Base-by-base conservation (phyloP, 2,888 invertebrate species). In the Drosophila fulvimacula region DNA sequence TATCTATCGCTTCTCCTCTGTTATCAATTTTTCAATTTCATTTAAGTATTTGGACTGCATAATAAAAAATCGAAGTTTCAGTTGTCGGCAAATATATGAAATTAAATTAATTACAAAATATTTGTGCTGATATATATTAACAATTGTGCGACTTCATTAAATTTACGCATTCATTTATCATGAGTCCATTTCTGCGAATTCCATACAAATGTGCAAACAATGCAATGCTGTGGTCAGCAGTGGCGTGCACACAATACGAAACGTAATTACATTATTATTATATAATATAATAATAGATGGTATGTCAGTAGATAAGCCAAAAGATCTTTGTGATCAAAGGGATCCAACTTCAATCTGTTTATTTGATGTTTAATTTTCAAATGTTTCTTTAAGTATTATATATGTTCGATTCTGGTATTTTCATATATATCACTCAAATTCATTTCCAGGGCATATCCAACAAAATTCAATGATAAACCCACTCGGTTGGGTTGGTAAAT, bases 101-200 rank as follows among this genome's bases (percentile, higher is more conserved):
- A 49, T 57, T 41, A 39, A 59, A 62, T 64, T 69, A 75, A 79
- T 75, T 69, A 38, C 55, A 51, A 51, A 58, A 73, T 73, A 41
- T 44, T 61, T 51, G 38, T 38, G 36, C 57, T 44, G 36, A 38
- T 38, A 55, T 66, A 73, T 80, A 69, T 84, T 59, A 73, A 65
- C 73, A 88, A 86, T 81, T 88, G 73, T 79, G 79, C 81, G 70
- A 90, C 84, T 88, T 90, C 76, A 86, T 90, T 86, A 79, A 88
- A 68, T 86, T 73, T 44, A n/a, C 55, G 52, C 89, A 80, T 89
- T 57, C 65, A 65, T 65, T 38, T 76, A 81, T 90, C 88, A 86
- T 59, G 69, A 57, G 42, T 58, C 56, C 67, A 61, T 79, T 86
- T 81, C 72, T 71, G 38, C 38, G 58, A 82, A 71, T 69, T 60